Evolutionary conservation across 2,888 invertebrate genomes (phyloP).

Genomic region (Epirrhoe alternata): DNA sequence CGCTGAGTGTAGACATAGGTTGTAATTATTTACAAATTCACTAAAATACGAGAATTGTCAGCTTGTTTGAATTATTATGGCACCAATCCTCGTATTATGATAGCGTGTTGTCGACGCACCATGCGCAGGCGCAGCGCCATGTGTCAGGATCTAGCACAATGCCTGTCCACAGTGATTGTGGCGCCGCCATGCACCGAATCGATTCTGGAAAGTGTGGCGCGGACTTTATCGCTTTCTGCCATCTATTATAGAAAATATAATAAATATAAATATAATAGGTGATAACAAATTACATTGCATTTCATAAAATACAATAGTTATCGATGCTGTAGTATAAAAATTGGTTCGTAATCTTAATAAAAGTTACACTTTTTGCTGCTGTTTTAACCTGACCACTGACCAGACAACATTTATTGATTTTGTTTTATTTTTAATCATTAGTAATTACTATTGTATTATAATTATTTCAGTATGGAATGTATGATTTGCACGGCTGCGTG

Average conservation of each 20-base stretch:
- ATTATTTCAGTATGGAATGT: neutral
- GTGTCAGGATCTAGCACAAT: slow-evolving; percentile 31
- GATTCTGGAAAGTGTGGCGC: slow-evolving; percentile 1
- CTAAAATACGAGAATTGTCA: too few relatives aligned
- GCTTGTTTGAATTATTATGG: neutral
- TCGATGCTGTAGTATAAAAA: too few relatives aligned
- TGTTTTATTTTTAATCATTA: too few relatives aligned
- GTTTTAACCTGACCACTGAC: too few relatives aligned
- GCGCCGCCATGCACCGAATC: neutral
- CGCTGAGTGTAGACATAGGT: neutral
- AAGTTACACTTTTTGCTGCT: too few relatives aligned
- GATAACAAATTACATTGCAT: neutral
- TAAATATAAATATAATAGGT: too few relatives aligned
- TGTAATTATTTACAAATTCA: too few relatives aligned
- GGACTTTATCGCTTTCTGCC: neutral
- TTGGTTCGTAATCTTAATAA: too few relatives aligned
- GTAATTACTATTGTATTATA: too few relatives aligned
- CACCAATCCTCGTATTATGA: slow-evolving; percentile 7
- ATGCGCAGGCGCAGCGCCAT: slow-evolving; percentile 5
- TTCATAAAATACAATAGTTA: too few relatives aligned
- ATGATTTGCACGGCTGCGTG: neutral
- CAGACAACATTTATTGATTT: too few relatives aligned
- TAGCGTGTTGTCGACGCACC: neutral
- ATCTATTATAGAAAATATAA: neutral
- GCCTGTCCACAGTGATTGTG: slow-evolving; percentile 17